Base-by-base conservation (phyloP, 2,797 vertebrate genomes). In the Pyrocephalus nanus region DNA sequence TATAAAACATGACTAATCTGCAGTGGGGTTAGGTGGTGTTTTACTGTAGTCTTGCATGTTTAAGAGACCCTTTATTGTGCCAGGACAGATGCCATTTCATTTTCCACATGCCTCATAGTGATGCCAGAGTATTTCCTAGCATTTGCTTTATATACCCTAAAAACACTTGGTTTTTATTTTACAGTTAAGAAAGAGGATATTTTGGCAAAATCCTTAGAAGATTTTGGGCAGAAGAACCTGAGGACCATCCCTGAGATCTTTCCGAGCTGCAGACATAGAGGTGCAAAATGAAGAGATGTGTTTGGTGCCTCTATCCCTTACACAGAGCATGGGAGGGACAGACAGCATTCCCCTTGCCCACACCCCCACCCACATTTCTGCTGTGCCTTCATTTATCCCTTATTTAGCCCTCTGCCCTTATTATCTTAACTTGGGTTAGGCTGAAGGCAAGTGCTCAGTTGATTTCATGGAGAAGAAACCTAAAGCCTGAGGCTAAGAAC, bases 131-230 rank as follows among this genome's bases (percentile, higher is more conserved):
- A 83, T 78, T 86, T 95, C 64, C 72, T 67, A 82, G 25, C n/a
- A 43, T 70, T 84, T 79, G 42, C 73, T 76, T 92, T 67, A 57
- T 92, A 96, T 95, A 71, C n/a, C 69, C 40, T 82, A 85, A 61
- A 43, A 62, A 84, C 74, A 34, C 3, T 47, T 27, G 58, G 14
- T 84, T 88, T 88, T 71, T 13, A 70, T 75, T 83, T 76, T 75
- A 38, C 0, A 0, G 40, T 58, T 78, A 88, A 74, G 61, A 72
- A 89, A 88, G 32, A 65, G 16, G 58, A 72, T 57, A 65, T 74
- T 83, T 80, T 67, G 50, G 21, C 48, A 92, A 91, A 82, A 64
- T 50, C 14, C 20, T 86, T 43, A 13, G 38, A 65, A 43, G 8
- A 38, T 54, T 72, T 92, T 62, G 36, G 60, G 22, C 16, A 45